Evolutionary conservation across 2,888 invertebrate genomes (phyloP).

Genomic region (Dolichomitus sp.): DNA sequence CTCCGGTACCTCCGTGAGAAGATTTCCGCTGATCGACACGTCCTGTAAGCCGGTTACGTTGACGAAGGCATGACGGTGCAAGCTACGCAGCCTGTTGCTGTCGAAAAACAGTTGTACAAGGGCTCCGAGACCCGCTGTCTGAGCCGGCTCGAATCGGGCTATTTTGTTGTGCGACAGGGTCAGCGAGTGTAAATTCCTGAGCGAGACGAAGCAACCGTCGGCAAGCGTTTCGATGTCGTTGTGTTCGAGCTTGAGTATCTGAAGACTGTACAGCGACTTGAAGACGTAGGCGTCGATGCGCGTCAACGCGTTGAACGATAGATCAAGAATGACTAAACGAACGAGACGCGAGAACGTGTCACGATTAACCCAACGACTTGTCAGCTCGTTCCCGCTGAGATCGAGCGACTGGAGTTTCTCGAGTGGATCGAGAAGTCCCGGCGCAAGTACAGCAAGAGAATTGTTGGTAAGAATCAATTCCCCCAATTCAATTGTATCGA

Average conservation of each 20-base stretch:
- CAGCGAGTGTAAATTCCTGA: conserved; percentile 92
- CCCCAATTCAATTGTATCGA: conserved; percentile 90
- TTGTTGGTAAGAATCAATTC: conserved; percentile 93
- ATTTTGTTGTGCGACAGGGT: conserved; percentile 92
- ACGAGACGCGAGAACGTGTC: conserved; percentile 92
- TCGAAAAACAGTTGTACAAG: conserved; percentile 92
- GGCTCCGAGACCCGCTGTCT: conserved; percentile 92
- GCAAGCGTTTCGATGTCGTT: conserved; percentile 91
- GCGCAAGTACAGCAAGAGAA: conserved; percentile 91
- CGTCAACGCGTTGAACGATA: conserved; percentile 91
- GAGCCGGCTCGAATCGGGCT: conserved; percentile 90
- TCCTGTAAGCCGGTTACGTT: conserved; percentile 93
- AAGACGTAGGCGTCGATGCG: conserved; percentile 91
- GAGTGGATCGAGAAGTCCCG: conserved; percentile 91
- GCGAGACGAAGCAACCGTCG: conserved; percentile 91
- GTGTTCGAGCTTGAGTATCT: conserved; percentile 91
- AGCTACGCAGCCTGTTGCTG: conserved; percentile 90
- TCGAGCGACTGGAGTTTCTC: conserved; percentile 92
- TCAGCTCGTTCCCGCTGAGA: conserved; percentile 91
- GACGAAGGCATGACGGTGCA: conserved; percentile 91
- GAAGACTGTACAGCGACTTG: conserved; percentile 91
- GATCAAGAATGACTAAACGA: conserved; percentile 91
- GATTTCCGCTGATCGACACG: conserved; percentile 92
- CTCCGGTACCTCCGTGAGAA: conserved; percentile 90
- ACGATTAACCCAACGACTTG: conserved; percentile 92